Base-by-base conservation (phyloP, 2,888 invertebrate species). In the Scaptomyza flava region DNA sequence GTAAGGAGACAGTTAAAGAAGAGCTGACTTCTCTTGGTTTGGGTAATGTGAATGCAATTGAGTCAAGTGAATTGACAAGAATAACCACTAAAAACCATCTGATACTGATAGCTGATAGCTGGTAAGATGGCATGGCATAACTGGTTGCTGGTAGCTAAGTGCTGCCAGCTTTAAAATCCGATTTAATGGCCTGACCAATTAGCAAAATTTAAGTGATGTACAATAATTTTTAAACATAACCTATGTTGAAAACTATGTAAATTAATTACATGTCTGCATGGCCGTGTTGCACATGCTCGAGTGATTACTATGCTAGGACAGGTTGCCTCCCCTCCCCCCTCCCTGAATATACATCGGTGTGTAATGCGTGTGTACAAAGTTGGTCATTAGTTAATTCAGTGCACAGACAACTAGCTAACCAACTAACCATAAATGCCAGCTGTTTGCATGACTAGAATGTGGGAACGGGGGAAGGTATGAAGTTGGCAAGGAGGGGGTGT, bases 311-410 rank as follows among this genome's bases (percentile, higher is more conserved):
- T 52, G 50, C 54, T 31, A 71, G 72, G 54, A 62, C 51, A 31
- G 80, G 41, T 38, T 30, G 27, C 58, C 47, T 50, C 56, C 4
- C 33, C n/a, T 20, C 1, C 33, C 0, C 6, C n/a, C 20, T 23
- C n/a, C 3, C 14, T 23, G n/a, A 12, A 20, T 54, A 34, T 34
- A 30, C 27, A 27, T 4, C 27, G 27, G 27, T 33, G 36, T 48
- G 42, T 51, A 33, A 50, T 64, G 54, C 33, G 52, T 63, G 59
- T 72, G 56, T 61, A 65, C 61, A 43, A 71, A 72, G 71, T 87
- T 88, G 81, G 87, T 77, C 84, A 84, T 84, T 88, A 85, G 89
- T 86, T 85, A 85, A 88, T 88, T 85, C 81, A 84, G 60, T 86
- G 78, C 67, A 72, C 74, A 78, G 72, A 72, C 68, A 72, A 68